Percentiles rank a stretch among this genome's conserved stretches.
Evolutionary conservation across 2,797 vertebrate species (phyloP).

Genomic region (Thamnophis elegans): DNA sequence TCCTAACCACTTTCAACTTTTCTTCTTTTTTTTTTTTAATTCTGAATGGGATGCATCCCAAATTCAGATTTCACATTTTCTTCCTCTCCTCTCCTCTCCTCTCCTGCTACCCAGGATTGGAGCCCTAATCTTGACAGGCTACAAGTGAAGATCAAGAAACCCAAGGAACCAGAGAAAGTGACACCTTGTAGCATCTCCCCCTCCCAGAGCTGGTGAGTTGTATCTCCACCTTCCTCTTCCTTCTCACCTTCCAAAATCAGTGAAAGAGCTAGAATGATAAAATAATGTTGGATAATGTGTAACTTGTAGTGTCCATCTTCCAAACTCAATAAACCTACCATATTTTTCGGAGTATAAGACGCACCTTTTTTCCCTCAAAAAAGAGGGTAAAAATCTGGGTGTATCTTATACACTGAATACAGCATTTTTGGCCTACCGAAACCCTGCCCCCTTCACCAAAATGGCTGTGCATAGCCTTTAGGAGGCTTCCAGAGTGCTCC

Average conservation of each 20-base stretch:
- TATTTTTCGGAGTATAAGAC: too few species aligned
- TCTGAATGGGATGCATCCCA: neutral
- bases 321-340: neutral
- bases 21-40: neutral
- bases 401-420: too few species aligned
- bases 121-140: slow-evolving; percentile 69
- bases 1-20: neutral
- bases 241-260: neutral
- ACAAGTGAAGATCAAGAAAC: slow-evolving; percentile 74
- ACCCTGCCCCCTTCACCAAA: too few species aligned
- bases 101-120: slow-evolving; percentile 73
- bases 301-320: neutral
- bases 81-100: too few species aligned
- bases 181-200: slow-evolving; percentile 37
- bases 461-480: too few species aligned
- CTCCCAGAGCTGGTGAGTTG: slow-evolving; percentile 36
- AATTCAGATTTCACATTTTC: neutral
- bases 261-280: too few species aligned
- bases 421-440: too few species aligned
- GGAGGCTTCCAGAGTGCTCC: too few species aligned
- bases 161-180: slow-evolving; percentile 69
- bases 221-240: neutral
- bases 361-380: too few species aligned
- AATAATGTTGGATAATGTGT: too few species aligned
- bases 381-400: too few species aligned